These are phyloP conservation scores for Lithophane ornitopus DNA, from an alignment of 2,888 invertebrate species.

Conservation along the genomic window DNA sequence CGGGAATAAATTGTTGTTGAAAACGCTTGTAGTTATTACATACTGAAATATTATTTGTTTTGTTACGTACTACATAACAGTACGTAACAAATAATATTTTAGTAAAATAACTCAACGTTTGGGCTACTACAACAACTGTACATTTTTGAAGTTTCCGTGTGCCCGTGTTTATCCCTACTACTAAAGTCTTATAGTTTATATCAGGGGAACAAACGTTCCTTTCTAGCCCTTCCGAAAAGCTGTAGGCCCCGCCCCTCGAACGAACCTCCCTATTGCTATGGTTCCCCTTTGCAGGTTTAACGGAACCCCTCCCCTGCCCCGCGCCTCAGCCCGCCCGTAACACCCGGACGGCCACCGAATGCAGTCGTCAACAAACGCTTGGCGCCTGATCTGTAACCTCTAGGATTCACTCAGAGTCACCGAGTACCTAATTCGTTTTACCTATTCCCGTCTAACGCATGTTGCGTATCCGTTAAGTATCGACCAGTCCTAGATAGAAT, in stretches of 20 bases:
- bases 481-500: background rate
- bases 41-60: background rate
- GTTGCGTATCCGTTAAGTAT: background rate
- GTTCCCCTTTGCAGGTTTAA: background rate
- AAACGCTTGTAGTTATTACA: background rate
- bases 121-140: background rate
- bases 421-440: no score
- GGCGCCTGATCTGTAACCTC: background rate
- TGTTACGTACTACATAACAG: no score
- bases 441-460: background rate
- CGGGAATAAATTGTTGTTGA: background rate
- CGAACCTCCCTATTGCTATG: conserved; percentile 21
- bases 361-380: background rate
- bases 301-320: background rate
- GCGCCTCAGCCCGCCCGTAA: background rate
- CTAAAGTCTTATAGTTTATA: background rate
- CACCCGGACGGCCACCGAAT: background rate
- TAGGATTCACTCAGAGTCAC: background rate
- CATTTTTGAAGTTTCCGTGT: background rate
- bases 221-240: conserved; percentile 16
- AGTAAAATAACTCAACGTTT: background rate
- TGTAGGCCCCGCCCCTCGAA: conserved; percentile 34
- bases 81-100: no score
- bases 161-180: conserved; percentile 5
- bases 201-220: conserved; percentile 8